Percentiles rank a stretch among this genome's conserved stretches.
Conservation (phyloP, 2,888 invertebrate species). For the Drosophila borborema region DNA sequence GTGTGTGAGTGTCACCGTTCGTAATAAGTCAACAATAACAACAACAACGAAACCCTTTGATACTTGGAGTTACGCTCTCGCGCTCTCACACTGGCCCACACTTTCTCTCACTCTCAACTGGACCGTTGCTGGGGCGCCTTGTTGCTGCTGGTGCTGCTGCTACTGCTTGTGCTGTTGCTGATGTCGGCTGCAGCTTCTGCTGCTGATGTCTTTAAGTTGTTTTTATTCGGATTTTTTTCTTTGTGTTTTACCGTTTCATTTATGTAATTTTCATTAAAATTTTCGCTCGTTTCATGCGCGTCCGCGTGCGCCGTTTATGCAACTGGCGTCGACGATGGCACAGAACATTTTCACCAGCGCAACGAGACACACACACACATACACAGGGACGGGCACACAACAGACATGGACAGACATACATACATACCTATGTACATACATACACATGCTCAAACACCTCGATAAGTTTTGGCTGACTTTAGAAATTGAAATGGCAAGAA, state of each 20-base stretch:
- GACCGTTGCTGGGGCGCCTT: slow-evolving; percentile 38
- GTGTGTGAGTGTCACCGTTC: slow-evolving; percentile 9
- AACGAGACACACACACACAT: slow-evolving; percentile 52
- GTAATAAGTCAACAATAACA: slow-evolving; percentile 29
- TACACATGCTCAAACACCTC: slow-evolving; percentile 33
- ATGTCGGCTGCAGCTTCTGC: slow-evolving; percentile 5
- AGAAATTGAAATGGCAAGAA: slow-evolving; percentile 58
- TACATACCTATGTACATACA: slow-evolving; percentile 16
- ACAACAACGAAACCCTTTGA: slow-evolving; percentile 34
- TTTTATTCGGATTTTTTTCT: slow-evolving; percentile 15
- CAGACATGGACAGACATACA: slow-evolving; percentile 15
- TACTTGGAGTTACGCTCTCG: slow-evolving; percentile 24
- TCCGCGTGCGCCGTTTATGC: slow-evolving; percentile 76
- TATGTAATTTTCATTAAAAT: slow-evolving; percentile 64
- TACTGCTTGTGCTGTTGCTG: slow-evolving; percentile 4
- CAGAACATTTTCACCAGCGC: slow-evolving; percentile 68
- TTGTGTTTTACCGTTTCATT: slow-evolving; percentile 42
- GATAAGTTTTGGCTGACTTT: slow-evolving; percentile 59
- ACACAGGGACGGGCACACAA: slow-evolving; percentile 27
- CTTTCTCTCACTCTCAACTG: slow-evolving; percentile 25
- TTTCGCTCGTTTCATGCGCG: slow-evolving; percentile 62
- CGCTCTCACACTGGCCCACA: slow-evolving; percentile 9
- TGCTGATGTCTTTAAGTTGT: slow-evolving; percentile 25
- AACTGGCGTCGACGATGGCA: slow-evolving; percentile 67
- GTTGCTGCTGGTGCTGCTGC: slow-evolving; percentile 27